phyloP scores from a whole-genome alignment of 2,797 vertebrate genomes.

The Alcedo atthis region DNA sequence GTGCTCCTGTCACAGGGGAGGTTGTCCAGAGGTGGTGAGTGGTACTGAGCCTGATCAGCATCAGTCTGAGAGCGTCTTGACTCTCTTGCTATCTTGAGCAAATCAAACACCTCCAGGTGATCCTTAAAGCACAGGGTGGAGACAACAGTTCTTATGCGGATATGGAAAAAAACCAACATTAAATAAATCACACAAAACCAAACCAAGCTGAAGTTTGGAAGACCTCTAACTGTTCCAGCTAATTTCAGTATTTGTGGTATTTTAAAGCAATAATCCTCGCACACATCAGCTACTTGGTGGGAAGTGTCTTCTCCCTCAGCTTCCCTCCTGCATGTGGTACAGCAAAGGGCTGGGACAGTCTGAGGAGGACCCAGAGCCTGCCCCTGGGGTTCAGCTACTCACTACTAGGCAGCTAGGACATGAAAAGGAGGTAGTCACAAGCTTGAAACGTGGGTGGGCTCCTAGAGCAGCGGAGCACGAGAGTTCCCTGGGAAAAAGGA shows the following conservation, averaged over 20 bases:
- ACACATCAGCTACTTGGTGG: not conserved
- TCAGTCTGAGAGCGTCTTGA: accelerated
- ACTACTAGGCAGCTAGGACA: not conserved
- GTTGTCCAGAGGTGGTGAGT: not conserved
- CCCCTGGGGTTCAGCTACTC: not conserved
- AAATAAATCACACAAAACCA: not conserved
- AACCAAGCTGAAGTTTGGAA: not conserved
- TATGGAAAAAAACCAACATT: accelerated
- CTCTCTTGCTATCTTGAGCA: not conserved
- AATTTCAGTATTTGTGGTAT: not conserved
- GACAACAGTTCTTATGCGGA: not conserved
- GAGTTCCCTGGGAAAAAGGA: accelerated
- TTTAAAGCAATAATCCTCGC: not conserved
- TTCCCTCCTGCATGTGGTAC: not conserved
- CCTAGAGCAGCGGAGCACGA: accelerated
- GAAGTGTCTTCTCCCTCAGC: not conserved
- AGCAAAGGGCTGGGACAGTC: not conserved
- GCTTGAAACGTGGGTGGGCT: not conserved
- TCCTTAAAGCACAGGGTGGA: not conserved
- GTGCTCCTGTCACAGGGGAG: not conserved
- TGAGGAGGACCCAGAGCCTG: not conserved
- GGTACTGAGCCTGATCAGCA: not conserved
- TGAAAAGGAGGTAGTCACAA: slow-evolving; percentile 24
- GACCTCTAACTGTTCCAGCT: not conserved
- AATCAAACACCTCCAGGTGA: not conserved